Evolutionary conservation across 2,797 vertebrate genomes (phyloP), one percentile per base, ranked within the genome.

Genomic region (Poecilia picta): DNA sequence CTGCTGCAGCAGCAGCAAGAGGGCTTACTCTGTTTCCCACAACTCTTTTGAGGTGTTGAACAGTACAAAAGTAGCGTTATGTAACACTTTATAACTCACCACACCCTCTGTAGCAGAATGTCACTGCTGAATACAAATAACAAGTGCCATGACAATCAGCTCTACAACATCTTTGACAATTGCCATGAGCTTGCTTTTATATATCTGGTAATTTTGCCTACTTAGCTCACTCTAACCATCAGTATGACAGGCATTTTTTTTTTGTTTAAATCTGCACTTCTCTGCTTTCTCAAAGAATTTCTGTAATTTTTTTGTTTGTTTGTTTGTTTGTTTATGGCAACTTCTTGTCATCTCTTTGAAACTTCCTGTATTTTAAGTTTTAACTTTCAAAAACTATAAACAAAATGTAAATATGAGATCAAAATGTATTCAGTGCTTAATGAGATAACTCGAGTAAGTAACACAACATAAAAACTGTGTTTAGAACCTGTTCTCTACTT

Each of bases 1-100:
- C 88, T 92, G 91, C 88, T 79, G 84, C 87, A 43, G 79, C 84
- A 59, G 81, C 80, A 83, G 76, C 75, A 71, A 87, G 81, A 88
- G 86, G 81, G 79, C 88, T 83, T 36, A 64, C 89, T 87, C 79
- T 51, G 90, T 93, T 96, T 95, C 95, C 94, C 95, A 95, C 92
- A 90, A 90, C 90, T 93, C 89, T 95, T 89, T 92, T 77, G 76
- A 87, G 87, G 85, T 90, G 90, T 83, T 90, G 87, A 90, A 87
- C 79, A 77, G 87, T 86, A 77, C 79, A 86, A 84, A 81, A 80
- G 88, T 81, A 77, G 81, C 75, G 82, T 94, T 95, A 92, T 91
- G 87, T 92, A 94, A 89, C 79, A 75, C 18, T 81, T 64, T 82
- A 79, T 76, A 45, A 81, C 55, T 68, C 70, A 74, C 36, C 51